Percentiles rank a stretch among this genome's conserved stretches.
These are phyloP conservation scores for Macroglossus sobrinus DNA, from an alignment of 2,113 vertebrate genomes.

Conservation along the genomic window DNA sequence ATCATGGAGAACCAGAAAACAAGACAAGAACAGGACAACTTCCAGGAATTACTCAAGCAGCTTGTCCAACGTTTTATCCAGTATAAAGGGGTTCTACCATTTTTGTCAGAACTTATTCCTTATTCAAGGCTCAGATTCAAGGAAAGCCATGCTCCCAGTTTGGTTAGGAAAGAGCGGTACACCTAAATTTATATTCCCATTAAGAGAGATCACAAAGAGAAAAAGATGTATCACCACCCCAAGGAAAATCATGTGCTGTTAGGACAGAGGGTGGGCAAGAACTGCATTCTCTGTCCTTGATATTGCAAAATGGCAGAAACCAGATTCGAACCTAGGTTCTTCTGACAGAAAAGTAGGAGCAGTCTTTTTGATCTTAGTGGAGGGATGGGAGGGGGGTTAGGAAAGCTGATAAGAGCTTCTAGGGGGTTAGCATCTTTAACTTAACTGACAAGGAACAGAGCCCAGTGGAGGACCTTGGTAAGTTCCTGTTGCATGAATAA, in stretches of 20 bases:
- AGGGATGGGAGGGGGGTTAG: background rate
- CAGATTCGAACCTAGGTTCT: background rate
- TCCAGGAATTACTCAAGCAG: background rate
- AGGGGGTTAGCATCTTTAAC: background rate
- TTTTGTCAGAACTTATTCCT: background rate
- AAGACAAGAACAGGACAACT: background rate
- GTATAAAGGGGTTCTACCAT: background rate
- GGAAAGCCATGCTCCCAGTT: background rate
- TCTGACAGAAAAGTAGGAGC: background rate
- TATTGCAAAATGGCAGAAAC: background rate
- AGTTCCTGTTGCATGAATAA: background rate
- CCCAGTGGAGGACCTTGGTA: background rate
- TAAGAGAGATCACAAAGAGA: background rate
- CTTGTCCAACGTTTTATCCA: background rate
- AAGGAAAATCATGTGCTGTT: background rate
- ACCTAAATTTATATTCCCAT: background rate
- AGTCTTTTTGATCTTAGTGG: background rate
- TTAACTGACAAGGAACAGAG: background rate
- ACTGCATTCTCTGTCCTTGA: rapidly evolving
- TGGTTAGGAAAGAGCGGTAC: background rate
- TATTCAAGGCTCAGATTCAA: background rate
- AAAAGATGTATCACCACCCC: background rate
- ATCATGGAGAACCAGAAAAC: background rate
- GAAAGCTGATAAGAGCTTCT: background rate
- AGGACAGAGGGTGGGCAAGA: too few species aligned